Evolutionary conservation across 2,797 vertebrate species (phyloP), one percentile per base, ranked within the genome.

Genomic region (Tokudaia muenninki): DNA sequence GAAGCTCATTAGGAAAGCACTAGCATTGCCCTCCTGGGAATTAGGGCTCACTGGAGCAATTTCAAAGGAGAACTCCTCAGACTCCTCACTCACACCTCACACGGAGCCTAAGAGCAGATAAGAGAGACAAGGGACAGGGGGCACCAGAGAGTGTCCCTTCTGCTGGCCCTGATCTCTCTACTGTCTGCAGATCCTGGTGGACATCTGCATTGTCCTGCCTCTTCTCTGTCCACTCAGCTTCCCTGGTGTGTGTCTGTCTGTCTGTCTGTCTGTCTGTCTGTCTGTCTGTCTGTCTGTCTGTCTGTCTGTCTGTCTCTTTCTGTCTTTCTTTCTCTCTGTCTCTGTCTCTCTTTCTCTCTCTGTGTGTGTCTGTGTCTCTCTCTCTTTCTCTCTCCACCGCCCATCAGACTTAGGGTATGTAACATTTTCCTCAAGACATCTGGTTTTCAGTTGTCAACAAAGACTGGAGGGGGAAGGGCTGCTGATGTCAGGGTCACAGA

Each of bases 21-120:
- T 6, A 12, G 63, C 59, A 72, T 70, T 87, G n/a, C 75, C 12
- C 47, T 94, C 72, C 52, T 67, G 92, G 92, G 96, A 91, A 41
- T 57, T 31, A 41, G 83, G 75, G 37, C 12, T 78, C 86, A 17
- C 57, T 77, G 65, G 89, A 77, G 41, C 44, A 70, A 26, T 52
- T 97, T 94, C n/a, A 72, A 94, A 97, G 81, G 79, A 86, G 59
- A 79, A 29, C 41, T 80, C 47, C 55, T 74, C 9, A 63, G 47
- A 31, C 24, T 91, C 11, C 47, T 87, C 65, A 34, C 29, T 37
- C 22, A 59, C 34, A 52, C 17, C 75, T 93, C 90, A 70, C 67
- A 61, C 29, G 82, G 29, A 80, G 22, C 63, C 80, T 34, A 83
- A 24, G 13, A 92, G 5, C 83, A 95, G 96, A 83, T 92, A 80